Base-by-base conservation (phyloP, 2,797 vertebrate genomes). In the Takifugu rubripes region DNA sequence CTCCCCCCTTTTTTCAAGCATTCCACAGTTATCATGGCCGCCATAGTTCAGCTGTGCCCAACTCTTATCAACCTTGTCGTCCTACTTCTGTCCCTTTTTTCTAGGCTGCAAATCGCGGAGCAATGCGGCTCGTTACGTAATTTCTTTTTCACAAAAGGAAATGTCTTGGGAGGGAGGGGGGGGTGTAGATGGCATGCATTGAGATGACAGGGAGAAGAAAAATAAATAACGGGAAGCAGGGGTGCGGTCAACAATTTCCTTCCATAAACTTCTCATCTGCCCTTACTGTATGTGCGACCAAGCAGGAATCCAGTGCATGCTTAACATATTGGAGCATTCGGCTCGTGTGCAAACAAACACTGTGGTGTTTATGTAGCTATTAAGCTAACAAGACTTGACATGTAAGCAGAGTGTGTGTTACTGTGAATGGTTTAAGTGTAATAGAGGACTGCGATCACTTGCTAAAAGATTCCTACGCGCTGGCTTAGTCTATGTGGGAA, bases 51-150 rank as follows among this genome's bases (percentile, higher is more conserved):
- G 24, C 49, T 12, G 3, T 33, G 36, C 36, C 36, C 36, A 14
- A 14, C 36, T 4, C 36, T 40, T 40, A 14, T 15, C 11, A 26
- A 10, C 47, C 47, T 10, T 52, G 2, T 55, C 49, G 67, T 52
- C 50, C 47, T 48, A 42, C 62, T 64, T 67, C 61, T 71, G 42
- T 45, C 64, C 24, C 25, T n/a, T 74, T 56, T 50, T 74, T 61
- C 78, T 21, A 57, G 70, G 79, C 66, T 83, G 70, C 75, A 85
- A 80, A 83, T 84, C 79, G 59, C 78, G 75, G 63, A 75, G 83
- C 64, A 40, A 72, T 80, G 79, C 50, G 59, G 69, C 61, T 45
- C 0, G 74, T 91, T 92, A 85, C 88, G 89, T 91, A 91, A 91
- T 77, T 21, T 21, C 68, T 77, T 81, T 71, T 67, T 67, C 74